Evolutionary conservation across 2,797 vertebrate species (phyloP).

Genomic region (Muscicapa striata): DNA sequence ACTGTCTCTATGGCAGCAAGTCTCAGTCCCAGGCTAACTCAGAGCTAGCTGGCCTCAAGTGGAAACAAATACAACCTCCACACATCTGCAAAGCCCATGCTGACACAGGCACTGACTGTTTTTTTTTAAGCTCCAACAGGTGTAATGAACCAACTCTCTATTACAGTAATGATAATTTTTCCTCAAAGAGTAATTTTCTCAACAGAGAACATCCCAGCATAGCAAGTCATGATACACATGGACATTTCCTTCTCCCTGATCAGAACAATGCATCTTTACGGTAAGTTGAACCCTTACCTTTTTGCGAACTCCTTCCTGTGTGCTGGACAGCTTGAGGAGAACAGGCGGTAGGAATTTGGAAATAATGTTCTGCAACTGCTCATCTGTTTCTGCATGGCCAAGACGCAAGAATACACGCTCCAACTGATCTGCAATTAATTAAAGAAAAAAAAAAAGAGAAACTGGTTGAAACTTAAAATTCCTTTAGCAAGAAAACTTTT

Average conservation of each 20-base stretch:
- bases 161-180: neutral
- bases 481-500: neutral
- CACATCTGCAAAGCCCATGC: neutral
- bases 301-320: conserved; percentile 96
- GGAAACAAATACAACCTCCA: neutral
- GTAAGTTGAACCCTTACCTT: conserved; percentile 81
- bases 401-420: conserved; percentile 97
- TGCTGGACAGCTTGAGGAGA: conserved; percentile 96
- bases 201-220: neutral
- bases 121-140: neutral
- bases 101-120: neutral
- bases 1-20: neutral
- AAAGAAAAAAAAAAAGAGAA: neutral
- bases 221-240: neutral
- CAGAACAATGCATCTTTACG: fast-evolving
- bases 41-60: neutral
- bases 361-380: conserved; percentile 96
- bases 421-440: conserved; percentile 89
- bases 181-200: neutral
- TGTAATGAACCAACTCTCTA: neutral
- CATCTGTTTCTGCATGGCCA: conserved; percentile 98
- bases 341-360: conserved; percentile 98
- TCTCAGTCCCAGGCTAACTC: neutral
- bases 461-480: conserved; percentile 25
- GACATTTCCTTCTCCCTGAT: neutral